Evolutionary conservation across 2,113 vertebrate genomes (phyloP).

Genomic region (Macaca nemestrina): DNA sequence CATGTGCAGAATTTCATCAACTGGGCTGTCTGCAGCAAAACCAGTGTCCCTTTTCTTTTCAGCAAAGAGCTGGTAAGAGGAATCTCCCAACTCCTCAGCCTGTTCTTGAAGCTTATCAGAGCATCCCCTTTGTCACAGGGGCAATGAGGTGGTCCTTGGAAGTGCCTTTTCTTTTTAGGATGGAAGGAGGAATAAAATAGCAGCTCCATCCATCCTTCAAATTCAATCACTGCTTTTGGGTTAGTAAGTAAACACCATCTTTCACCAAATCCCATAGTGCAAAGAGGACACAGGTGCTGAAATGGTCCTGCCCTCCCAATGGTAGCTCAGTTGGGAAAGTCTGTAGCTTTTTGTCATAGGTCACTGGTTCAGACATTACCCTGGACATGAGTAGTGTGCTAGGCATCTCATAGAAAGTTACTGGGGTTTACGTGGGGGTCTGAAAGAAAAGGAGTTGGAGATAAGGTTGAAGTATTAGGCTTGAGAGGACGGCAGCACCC

Average conservation of each 20-base stretch:
- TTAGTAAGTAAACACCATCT: slow-evolving; percentile 46
- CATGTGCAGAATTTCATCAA: slow-evolving; percentile 97
- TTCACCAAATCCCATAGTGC: background rate
- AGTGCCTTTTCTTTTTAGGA: background rate
- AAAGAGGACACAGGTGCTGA: background rate
- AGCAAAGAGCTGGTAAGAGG: slow-evolving; percentile 95
- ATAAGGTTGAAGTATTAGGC: background rate
- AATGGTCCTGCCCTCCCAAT: background rate
- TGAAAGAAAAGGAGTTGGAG: slow-evolving; percentile 5
- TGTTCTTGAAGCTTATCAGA: background rate
- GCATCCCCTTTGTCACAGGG: background rate
- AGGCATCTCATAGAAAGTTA: background rate
- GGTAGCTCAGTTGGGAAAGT: background rate
- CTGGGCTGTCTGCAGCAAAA: slow-evolving; percentile 95
- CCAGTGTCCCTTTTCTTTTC: slow-evolving; percentile 94
- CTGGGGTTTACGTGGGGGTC: background rate
- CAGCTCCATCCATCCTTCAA: background rate
- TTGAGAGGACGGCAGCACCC: background rate
- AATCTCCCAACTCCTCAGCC: background rate
- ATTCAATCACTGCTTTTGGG: background rate
- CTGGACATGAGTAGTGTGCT: background rate
- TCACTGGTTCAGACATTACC: background rate
- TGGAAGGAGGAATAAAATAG: background rate
- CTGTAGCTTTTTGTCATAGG: background rate
- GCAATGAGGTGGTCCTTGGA: background rate